phyloP scores from a whole-genome alignment of 2,888 invertebrate species.

The Zaprionus obscuricornis region DNA sequence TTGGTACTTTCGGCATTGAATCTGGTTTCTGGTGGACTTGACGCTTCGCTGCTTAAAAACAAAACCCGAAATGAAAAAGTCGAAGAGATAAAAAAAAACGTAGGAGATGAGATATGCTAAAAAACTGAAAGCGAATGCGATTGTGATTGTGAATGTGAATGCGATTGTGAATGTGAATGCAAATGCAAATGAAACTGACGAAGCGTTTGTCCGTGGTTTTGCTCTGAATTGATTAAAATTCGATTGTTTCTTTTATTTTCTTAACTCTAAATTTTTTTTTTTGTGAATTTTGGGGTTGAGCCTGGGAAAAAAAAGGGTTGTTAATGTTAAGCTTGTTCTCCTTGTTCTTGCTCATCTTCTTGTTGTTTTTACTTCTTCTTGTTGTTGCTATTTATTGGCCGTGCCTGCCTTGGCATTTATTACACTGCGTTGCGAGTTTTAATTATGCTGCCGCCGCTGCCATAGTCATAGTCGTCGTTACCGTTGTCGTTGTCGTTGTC shows the following conservation, averaged over 20 bases:
- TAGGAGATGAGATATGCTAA: no score
- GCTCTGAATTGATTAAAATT: constrained; percentile 83
- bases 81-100: no score
- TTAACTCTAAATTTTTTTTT: constrained; percentile 6
- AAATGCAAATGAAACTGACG: constrained; percentile 63
- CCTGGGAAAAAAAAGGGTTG: constrained; percentile 53
- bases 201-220: constrained; percentile 26
- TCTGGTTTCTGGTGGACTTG: constrained; percentile 17
- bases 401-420: constrained; percentile 78
- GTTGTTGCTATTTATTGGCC: constrained; percentile 74
- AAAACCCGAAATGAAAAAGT: constrained; percentile 14
- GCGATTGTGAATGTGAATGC: no score
- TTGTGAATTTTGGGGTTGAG: constrained; percentile 14
- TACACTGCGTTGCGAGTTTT: constrained; percentile 73
- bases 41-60: constrained; percentile 62
- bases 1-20: constrained; percentile 18
- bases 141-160: no score
- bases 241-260: constrained; percentile 80
- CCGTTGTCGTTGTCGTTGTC: constrained; percentile 29
- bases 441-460: constrained; percentile 63
- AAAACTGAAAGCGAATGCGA: no score
- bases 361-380: no score
- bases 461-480: constrained; percentile 21
- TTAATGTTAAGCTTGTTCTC: constrained; percentile 32
- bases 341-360: constrained; percentile 27